Conservation (phyloP, 2,113 vertebrate species). For the Limnothrissa miodon region DNA sequence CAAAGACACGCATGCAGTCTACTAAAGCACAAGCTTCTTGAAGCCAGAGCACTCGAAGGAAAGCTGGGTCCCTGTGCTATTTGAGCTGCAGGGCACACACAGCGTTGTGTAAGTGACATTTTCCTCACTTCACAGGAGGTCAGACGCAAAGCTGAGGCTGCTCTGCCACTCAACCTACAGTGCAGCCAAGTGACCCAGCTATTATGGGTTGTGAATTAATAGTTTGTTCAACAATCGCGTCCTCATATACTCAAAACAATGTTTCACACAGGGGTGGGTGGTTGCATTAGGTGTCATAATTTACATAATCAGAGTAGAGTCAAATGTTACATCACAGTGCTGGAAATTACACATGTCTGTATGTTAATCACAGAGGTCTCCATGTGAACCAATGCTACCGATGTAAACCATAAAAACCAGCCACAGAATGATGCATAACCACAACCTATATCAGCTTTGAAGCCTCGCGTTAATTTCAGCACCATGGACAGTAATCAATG, state of each 20-base stretch:
- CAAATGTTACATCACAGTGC: background rate
- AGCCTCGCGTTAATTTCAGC: conserved; percentile 47
- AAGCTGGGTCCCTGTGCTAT: background rate
- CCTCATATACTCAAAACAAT: conserved; percentile 5
- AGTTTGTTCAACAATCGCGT: background rate
- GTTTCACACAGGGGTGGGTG: background rate
- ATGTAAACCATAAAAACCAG: too few species aligned
- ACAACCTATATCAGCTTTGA: background rate
- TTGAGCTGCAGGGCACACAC: background rate
- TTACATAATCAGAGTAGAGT: background rate
- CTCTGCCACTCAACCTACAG: background rate
- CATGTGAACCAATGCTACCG: background rate
- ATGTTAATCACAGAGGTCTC: background rate
- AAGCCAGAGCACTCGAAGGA: background rate
- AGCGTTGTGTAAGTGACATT: background rate
- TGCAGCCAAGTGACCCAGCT: conserved; percentile 3
- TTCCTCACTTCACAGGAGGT: background rate
- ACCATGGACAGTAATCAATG: conserved; percentile 57
- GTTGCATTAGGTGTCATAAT: background rate
- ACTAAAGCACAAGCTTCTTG: background rate
- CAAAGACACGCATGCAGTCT: background rate
- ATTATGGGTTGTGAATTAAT: background rate
- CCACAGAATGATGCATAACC: background rate
- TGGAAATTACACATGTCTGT: background rate
- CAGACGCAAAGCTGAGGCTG: background rate